A percentile compares a stretch with the other conserved stretches of the same genome.
phyloP scores from a whole-genome alignment of 2,797 vertebrate genomes.

The Cossypha dichroa region DNA sequence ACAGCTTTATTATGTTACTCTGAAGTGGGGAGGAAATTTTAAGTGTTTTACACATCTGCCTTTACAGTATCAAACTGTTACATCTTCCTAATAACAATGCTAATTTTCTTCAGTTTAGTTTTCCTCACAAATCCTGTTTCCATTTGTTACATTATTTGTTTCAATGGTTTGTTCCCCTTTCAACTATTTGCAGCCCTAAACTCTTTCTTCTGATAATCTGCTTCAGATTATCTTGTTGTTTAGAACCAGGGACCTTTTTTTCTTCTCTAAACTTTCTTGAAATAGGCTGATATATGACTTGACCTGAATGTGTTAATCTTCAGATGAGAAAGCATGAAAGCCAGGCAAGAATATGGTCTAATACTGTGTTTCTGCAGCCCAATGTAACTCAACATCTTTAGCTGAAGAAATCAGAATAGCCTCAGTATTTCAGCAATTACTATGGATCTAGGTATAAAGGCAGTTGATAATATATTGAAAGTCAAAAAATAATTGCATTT shows the following conservation, averaged over 20 bases:
- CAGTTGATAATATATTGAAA: not conserved
- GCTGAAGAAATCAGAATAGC: not conserved
- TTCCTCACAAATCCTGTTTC: not conserved
- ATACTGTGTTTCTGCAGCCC: not conserved
- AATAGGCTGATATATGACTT: not conserved
- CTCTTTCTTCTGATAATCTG: not conserved
- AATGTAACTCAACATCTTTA: not conserved
- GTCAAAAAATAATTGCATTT: not conserved
- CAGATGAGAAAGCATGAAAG: not conserved
- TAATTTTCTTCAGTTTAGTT: not conserved
- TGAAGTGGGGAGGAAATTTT: not conserved
- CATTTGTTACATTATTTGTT: not conserved
- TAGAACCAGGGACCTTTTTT: not conserved
- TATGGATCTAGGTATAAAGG: not conserved
- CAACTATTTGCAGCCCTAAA: not conserved
- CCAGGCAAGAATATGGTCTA: not conserved
- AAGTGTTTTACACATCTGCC: not conserved
- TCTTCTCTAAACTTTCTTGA: not conserved
- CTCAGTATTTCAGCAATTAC: not conserved
- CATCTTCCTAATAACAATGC: not conserved
- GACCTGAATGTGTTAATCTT: not conserved
- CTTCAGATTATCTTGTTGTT: not conserved
- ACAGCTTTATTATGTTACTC: accelerated
- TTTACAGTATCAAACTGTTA: not conserved
- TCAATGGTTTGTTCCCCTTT: not conserved